Evolutionary conservation across 2,888 invertebrate genomes (phyloP).

Genomic region (Scrobipalpa atriplicella): DNA sequence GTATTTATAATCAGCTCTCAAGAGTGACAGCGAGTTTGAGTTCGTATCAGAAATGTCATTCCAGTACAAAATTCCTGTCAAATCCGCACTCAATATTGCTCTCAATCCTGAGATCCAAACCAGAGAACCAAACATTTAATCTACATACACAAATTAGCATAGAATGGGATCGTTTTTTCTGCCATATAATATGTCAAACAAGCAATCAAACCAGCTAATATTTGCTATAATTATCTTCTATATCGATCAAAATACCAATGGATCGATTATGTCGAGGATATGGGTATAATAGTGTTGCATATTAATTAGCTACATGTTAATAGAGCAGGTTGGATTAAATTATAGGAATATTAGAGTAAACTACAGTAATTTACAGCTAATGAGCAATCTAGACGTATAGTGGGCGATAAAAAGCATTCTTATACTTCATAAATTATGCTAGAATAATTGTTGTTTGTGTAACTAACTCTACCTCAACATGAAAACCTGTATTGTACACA

Average conservation of each 20-base stretch:
- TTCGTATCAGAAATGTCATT: too few species aligned
- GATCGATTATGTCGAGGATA: slow-evolving; percentile 17
- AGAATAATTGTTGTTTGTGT: background rate
- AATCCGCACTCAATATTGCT: too few species aligned
- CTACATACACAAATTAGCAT: background rate
- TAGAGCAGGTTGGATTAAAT: slow-evolving; percentile 6
- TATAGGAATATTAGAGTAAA: slow-evolving; percentile 6
- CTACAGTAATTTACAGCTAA: slow-evolving; percentile 10
- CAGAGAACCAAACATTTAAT: background rate
- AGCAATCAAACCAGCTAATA: slow-evolving; percentile 7
- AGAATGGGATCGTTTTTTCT: background rate
- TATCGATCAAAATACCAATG: slow-evolving; percentile 9
- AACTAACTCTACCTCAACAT: too few species aligned
- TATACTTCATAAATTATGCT: background rate
- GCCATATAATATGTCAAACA: slow-evolving; percentile 13
- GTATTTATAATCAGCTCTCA: too few species aligned
- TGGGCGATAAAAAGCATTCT: background rate
- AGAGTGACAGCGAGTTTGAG: too few species aligned
- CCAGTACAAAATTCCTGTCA: too few species aligned
- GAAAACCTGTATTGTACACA: too few species aligned
- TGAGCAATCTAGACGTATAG: background rate
- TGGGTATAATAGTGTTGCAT: background rate
- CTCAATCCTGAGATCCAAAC: too few species aligned
- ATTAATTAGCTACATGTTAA: slow-evolving; percentile 16
- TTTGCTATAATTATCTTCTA: slow-evolving; percentile 8